A percentile compares a stretch with the other conserved stretches of the same genome.
phyloP scores from a whole-genome alignment of 2,797 vertebrate genomes.

The Stomatorhinus walkeri region DNA sequence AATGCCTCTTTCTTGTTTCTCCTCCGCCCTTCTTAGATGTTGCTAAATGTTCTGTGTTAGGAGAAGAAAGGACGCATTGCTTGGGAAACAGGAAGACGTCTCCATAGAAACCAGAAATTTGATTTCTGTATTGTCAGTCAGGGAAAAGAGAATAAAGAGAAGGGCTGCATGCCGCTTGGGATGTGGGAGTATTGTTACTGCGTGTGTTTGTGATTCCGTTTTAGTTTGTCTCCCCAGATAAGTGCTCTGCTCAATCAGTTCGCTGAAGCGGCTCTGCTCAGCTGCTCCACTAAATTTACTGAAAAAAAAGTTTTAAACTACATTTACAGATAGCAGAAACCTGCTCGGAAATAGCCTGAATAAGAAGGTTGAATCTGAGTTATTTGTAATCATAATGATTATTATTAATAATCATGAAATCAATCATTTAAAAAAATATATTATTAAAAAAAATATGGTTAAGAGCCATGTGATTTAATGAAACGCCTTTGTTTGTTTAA shows the following conservation, averaged over 20 bases:
- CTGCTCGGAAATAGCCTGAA: neutral
- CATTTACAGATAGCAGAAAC: neutral
- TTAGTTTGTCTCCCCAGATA: neutral
- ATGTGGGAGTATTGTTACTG: neutral
- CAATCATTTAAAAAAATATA: neutral
- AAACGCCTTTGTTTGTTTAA: neutral
- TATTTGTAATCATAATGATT: neutral
- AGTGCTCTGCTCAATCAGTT: neutral
- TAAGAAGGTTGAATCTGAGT: neutral
- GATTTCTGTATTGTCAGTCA: constrained; percentile 26
- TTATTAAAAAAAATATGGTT: neutral
- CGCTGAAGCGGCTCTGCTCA: neutral
- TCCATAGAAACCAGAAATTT: constrained; percentile 38
- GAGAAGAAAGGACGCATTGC: constrained; percentile 12
- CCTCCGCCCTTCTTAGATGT: constrained; percentile 21
- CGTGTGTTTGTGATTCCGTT: neutral
- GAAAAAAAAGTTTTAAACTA: neutral
- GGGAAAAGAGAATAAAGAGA: constrained; percentile 22
- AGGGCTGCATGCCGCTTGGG: neutral
- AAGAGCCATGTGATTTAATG: neutral
- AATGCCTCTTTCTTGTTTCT: neutral
- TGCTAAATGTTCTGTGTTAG: constrained; percentile 27
- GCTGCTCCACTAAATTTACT: neutral
- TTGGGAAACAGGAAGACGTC: constrained; percentile 32
- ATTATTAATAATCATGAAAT: neutral